Evolutionary conservation across 2,113 vertebrate genomes (phyloP), one percentile per base, ranked within the genome.

Genomic region (Anolis sagrei): DNA sequence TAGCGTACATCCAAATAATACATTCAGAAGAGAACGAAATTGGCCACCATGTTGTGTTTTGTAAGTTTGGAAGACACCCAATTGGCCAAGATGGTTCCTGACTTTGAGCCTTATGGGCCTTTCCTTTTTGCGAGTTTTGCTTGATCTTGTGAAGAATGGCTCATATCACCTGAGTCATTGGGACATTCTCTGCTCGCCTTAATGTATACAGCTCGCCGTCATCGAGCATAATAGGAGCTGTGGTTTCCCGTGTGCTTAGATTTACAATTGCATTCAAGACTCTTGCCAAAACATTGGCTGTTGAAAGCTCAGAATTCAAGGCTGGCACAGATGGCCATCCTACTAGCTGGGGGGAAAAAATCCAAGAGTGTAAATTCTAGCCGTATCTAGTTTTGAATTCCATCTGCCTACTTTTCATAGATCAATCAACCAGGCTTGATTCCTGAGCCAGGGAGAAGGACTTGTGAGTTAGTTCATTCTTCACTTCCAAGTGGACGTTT

Each of bases 341-440:
- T 44, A 51, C 44, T 11, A 11, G 48, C 32, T 36, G 77, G 5
- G 39, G 39, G 39, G 39, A 44, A 44, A 79, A 87, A 89, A 82
- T 76, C 82, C 74, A 62, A 69, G 11, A 61, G 16, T 62, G 68
- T 76, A 58, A 44, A 78, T 87, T 49, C 76, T 88, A 80, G 72
- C 79, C n/a, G 84, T 91, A 32, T 87, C 87, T 72, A 79, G 75
- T 89, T 91, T 87, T 90, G 82, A 76, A 64, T 77, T 88, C 81
- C 72, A 70, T 0, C 58, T 73, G 44, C 83, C 39, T 81, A 51
- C 61, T 74, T 69, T 4, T 1, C 61, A 23, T 76, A 86, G 70
- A 74, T 87, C 82, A 0, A 86, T 76, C 19, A 62, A 70, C 11
- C 4, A 21, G 62, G 72, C 51, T 76, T 44, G 7, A 11, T 69